These are phyloP conservation scores for Syndactyla subalaris DNA, from an alignment of 2,797 vertebrate species.

Conservation along the genomic window DNA sequence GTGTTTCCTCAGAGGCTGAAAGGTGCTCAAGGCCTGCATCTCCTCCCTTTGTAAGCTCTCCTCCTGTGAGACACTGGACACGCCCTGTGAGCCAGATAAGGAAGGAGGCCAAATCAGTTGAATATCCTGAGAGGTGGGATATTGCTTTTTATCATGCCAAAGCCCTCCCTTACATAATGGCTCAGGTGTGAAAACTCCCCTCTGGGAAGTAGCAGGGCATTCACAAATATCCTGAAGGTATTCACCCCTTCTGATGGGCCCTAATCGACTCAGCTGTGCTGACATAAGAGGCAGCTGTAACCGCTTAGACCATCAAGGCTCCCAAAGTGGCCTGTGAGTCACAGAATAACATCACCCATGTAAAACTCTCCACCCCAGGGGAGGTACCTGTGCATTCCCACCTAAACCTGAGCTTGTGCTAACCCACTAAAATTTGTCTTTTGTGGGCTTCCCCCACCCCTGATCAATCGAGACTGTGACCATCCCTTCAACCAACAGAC, in stretches of 20 bases:
- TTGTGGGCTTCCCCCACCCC: background rate
- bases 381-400: background rate
- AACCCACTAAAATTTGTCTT: background rate
- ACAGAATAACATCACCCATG: background rate
- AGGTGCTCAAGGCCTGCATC: background rate
- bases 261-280: background rate
- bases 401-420: background rate
- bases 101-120: background rate
- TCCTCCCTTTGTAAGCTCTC: background rate
- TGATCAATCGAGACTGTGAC: background rate
- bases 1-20: background rate
- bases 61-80: background rate
- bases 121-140: background rate
- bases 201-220: background rate
- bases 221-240: background rate
- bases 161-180: background rate
- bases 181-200: background rate
- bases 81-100: background rate
- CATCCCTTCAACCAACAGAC: background rate
- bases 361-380: background rate
- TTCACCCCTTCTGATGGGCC: background rate
- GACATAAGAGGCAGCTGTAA: background rate
- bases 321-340: background rate
- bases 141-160: background rate
- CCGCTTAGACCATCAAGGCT: background rate